phyloP scores from a whole-genome alignment of 2,113 vertebrate genomes.

The Paradoxurus hermaphroditus region DNA sequence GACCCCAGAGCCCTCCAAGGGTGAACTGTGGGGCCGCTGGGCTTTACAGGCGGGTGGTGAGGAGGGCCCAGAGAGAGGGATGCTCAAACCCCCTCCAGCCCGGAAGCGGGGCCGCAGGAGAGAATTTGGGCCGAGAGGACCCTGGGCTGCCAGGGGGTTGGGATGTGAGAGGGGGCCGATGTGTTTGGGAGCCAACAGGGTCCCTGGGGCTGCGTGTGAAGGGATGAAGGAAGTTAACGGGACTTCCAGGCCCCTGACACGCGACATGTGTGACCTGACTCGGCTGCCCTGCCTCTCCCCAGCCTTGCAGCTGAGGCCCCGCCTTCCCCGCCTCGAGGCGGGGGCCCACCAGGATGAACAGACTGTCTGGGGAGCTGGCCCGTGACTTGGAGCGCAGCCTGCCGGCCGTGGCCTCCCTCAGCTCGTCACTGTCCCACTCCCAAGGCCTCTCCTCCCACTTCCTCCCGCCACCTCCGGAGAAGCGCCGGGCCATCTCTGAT shows the following conservation, averaged over 20 bases:
- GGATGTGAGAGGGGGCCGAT: background rate
- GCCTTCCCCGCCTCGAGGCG: background rate
- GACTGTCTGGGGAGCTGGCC: slow-evolving; percentile 38
- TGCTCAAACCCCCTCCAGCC: no score
- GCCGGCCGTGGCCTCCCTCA: slow-evolving; percentile 92
- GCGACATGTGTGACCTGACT: background rate
- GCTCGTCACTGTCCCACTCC: slow-evolving; percentile 88
- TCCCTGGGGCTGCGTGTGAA: background rate
- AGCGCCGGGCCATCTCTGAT: slow-evolving; percentile 91
- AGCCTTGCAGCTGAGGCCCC: slow-evolving; percentile 38
- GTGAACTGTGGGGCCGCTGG: background rate
- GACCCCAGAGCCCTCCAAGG: background rate
- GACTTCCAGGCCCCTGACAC: background rate
- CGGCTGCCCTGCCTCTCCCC: background rate
- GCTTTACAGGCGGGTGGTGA: background rate
- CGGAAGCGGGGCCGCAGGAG: background rate
- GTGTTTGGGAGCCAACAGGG: background rate
- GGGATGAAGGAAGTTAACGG: fast-evolving
- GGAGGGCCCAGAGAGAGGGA: background rate
- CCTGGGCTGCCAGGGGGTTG: background rate
- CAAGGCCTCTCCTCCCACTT: slow-evolving; percentile 85
- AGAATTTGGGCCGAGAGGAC: background rate
- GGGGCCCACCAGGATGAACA: slow-evolving; percentile 83
- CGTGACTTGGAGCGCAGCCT: slow-evolving; percentile 89
- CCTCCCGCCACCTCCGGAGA: slow-evolving; percentile 75